Evolutionary conservation across 2,888 invertebrate species (phyloP).

Genomic region (Hyalella azteca): DNA sequence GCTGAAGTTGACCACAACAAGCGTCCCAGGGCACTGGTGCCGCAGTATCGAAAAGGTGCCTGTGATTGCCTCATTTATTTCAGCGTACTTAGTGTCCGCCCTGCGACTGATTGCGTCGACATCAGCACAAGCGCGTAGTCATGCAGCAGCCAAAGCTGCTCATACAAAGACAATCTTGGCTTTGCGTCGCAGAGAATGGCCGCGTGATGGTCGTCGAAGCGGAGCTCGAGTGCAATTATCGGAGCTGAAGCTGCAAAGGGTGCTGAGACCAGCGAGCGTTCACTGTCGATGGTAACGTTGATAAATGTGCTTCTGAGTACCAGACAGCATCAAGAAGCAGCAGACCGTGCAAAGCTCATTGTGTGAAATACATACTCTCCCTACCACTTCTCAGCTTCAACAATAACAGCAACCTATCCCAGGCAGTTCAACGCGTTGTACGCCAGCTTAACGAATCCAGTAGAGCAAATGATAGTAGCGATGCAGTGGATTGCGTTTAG

Average conservation of each 20-base stretch:
- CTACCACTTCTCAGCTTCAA: neutral
- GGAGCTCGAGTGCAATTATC: conserved; percentile 29
- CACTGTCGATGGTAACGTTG: conserved; percentile 36
- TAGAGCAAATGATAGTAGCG: too few relatives aligned
- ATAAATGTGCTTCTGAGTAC: conserved; percentile 16
- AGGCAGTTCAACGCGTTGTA: too few relatives aligned
- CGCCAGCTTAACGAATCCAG: too few relatives aligned
- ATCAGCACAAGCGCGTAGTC: conserved; percentile 30
- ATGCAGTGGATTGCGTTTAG: too few relatives aligned
- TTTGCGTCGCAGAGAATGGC: conserved; percentile 20
- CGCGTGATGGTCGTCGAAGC: conserved; percentile 7
- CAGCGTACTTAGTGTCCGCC: conserved; percentile 35
- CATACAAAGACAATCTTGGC: conserved; percentile 30
- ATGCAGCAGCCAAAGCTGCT: conserved; percentile 30
- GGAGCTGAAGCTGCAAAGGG: conserved; percentile 21
- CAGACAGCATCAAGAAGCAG: conserved; percentile 9
- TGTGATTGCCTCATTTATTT: conserved; percentile 35
- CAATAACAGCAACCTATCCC: neutral
- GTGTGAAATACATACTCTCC: neutral
- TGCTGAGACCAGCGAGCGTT: conserved; percentile 29
- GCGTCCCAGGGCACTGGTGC: neutral
- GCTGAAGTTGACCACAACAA: too few relatives aligned
- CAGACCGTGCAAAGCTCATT: neutral
- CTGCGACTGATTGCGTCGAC: conserved; percentile 33
- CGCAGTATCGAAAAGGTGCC: conserved; percentile 19